Percentiles rank a stretch among this genome's conserved stretches.
phyloP scores from a whole-genome alignment of 1,140 invertebrate species.

The Sminthurides bifidus region DNA sequence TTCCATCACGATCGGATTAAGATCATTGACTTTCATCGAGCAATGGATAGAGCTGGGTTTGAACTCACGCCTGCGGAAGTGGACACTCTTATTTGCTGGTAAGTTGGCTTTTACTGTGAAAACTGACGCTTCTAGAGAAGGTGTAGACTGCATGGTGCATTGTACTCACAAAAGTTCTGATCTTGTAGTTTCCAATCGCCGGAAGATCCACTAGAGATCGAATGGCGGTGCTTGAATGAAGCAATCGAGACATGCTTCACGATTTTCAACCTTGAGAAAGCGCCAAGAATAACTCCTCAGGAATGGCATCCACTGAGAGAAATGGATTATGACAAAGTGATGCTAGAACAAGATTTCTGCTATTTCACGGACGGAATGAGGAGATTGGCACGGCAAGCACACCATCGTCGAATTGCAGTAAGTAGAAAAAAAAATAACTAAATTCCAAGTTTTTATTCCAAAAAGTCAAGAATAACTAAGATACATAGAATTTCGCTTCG shows the following conservation, averaged over 20 bases:
- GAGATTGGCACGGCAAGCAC: constrained; percentile 12
- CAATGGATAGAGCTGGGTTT: constrained; percentile 28
- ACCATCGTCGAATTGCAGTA: constrained; percentile 23
- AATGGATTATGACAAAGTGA: constrained; percentile 29
- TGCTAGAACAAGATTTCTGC: constrained; percentile 19
- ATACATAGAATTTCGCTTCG: no score
- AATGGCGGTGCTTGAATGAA: constrained; percentile 44
- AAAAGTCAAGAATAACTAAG: background rate
- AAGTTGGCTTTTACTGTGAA: constrained; percentile 2
- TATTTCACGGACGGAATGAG: constrained; percentile 21
- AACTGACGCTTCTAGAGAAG: background rate
- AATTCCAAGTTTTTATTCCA: background rate
- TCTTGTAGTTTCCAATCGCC: constrained; percentile 23
- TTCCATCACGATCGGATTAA: constrained; percentile 29
- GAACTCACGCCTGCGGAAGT: constrained; percentile 28
- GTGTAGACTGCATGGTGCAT: background rate
- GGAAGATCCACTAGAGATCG: constrained; percentile 26
- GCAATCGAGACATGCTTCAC: constrained; percentile 53
- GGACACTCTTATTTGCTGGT: constrained; percentile 30
- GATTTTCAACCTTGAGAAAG: constrained; percentile 46
- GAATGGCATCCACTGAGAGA: constrained; percentile 26
- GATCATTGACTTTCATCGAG: constrained; percentile 28
- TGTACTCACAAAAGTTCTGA: background rate
- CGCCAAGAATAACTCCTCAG: constrained; percentile 43
- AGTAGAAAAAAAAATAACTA: background rate